Evolutionary conservation across 2,888 invertebrate genomes (phyloP).

Genomic region (Ethmia dodecea): DNA sequence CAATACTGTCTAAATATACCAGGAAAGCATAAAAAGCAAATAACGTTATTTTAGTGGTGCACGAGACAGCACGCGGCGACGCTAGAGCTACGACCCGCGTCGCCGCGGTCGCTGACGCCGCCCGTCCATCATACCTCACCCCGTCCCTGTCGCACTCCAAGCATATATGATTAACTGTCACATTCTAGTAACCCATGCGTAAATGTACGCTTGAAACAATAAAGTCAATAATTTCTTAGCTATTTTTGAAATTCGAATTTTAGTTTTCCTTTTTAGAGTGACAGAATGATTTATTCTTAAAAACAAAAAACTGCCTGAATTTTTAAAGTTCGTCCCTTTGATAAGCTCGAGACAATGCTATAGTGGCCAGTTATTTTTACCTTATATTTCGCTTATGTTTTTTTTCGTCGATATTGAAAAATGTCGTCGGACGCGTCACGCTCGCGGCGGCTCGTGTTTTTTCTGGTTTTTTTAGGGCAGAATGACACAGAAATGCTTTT

Average conservation of each 20-base stretch:
- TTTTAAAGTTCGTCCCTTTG: too few relatives aligned
- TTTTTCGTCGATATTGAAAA: slow-evolving; percentile 57
- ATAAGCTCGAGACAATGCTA: slow-evolving; percentile 26
- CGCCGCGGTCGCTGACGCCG: slow-evolving; percentile 45
- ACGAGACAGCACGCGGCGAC: slow-evolving; percentile 69
- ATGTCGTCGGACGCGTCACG: slow-evolving; percentile 60
- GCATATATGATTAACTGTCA: slow-evolving; percentile 22
- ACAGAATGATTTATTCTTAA: slow-evolving; percentile 7
- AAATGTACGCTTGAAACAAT: slow-evolving; percentile 59
- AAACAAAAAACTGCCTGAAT: too few relatives aligned
- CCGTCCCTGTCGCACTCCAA: slow-evolving; percentile 36
- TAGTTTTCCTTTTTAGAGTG: slow-evolving; percentile 28
- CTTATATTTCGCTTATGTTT: slow-evolving; percentile 32
- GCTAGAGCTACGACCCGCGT: slow-evolving; percentile 63
- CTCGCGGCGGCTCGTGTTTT: slow-evolving; percentile 22
- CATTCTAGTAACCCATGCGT: slow-evolving; percentile 44
- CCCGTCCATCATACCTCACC: slow-evolving; percentile 60
- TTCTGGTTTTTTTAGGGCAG: slow-evolving; percentile 23
- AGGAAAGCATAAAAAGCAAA: slow-evolving; percentile 59
- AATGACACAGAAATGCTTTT: slow-evolving; percentile 74
- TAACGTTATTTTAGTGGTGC: slow-evolving; percentile 66
- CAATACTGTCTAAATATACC: slow-evolving; percentile 70
- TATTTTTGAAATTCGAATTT: slow-evolving; percentile 41
- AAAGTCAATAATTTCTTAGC: slow-evolving; percentile 53
- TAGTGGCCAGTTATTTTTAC: slow-evolving; percentile 17